phyloP scores from a whole-genome alignment of 2,113 vertebrate species.

The Podarcis raffonei region DNA sequence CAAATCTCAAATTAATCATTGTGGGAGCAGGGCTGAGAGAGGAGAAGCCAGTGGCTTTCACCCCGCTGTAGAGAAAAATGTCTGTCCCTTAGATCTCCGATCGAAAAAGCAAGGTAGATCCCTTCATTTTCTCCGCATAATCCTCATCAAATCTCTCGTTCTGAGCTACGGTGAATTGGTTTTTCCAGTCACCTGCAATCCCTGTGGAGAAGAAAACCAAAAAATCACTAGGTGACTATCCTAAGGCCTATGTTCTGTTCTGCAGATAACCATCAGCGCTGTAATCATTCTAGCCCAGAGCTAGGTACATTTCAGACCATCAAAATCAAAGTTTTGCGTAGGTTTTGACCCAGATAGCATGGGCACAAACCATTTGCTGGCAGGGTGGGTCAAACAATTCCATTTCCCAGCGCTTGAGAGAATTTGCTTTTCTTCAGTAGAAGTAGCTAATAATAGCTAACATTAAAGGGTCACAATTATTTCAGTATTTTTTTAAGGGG shows the following conservation, averaged over 20 bases:
- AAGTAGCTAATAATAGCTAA: background rate
- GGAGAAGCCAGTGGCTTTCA: background rate
- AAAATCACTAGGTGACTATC: background rate
- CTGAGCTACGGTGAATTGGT: conserved; percentile 73
- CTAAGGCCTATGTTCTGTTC: background rate
- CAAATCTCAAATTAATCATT: too few species aligned
- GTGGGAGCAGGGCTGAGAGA: background rate
- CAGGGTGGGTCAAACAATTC: background rate
- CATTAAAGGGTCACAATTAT: background rate
- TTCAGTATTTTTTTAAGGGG: too few species aligned
- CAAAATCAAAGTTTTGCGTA: background rate
- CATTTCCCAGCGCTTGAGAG: background rate
- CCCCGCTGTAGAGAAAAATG: background rate
- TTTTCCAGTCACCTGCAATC: conserved; percentile 73
- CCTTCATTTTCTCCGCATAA: conserved; percentile 66
- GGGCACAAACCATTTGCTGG: background rate
- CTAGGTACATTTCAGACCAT: background rate
- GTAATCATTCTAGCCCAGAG: background rate
- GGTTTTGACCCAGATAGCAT: background rate
- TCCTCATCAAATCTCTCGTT: conserved; percentile 66
- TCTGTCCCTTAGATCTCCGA: conserved; percentile 48
- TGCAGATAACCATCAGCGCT: background rate
- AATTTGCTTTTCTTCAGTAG: background rate
- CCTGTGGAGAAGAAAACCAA: conserved; percentile 46
- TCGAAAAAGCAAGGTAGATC: conserved; percentile 58